These are phyloP conservation scores for Strigops habroptila DNA, from an alignment of 2,113 vertebrate genomes.

Conservation along the genomic window DNA sequence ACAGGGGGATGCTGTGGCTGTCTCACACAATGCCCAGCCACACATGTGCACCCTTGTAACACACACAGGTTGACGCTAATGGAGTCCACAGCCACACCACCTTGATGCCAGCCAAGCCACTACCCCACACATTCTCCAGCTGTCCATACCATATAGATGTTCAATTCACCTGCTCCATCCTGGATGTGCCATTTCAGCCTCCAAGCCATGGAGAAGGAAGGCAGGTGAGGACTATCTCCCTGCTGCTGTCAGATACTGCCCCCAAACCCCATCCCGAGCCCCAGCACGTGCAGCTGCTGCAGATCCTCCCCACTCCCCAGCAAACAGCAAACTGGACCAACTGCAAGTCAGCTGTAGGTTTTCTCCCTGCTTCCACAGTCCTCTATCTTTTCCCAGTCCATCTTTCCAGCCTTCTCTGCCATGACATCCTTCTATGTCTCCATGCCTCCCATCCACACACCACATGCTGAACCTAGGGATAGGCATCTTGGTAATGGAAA, in stretches of 20 bases:
- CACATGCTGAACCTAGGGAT: accelerated
- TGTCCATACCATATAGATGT: neutral
- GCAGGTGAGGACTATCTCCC: neutral
- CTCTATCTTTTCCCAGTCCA: neutral
- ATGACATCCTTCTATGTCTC: neutral
- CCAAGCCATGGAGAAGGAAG: neutral
- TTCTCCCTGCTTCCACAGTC: neutral
- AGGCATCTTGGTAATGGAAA: neutral
- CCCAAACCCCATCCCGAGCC: accelerated
- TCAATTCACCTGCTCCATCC: neutral
- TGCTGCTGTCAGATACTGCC: accelerated
- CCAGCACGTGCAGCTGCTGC: accelerated
- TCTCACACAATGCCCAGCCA: neutral
- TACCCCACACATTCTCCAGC: neutral
- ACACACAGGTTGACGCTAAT: neutral
- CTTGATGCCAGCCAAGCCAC: neutral
- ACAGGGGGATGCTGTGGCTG: neutral
- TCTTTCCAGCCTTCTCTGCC: neutral
- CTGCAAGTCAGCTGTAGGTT: neutral
- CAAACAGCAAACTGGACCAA: neutral
- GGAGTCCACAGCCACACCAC: neutral
- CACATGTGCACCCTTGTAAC: neutral
- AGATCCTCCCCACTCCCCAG: neutral
- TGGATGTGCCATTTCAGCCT: neutral
- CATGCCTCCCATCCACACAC: neutral